phyloP scores from a whole-genome alignment of 92 coral and sea anemone genomes.

The Paramuricea clavata region DNA sequence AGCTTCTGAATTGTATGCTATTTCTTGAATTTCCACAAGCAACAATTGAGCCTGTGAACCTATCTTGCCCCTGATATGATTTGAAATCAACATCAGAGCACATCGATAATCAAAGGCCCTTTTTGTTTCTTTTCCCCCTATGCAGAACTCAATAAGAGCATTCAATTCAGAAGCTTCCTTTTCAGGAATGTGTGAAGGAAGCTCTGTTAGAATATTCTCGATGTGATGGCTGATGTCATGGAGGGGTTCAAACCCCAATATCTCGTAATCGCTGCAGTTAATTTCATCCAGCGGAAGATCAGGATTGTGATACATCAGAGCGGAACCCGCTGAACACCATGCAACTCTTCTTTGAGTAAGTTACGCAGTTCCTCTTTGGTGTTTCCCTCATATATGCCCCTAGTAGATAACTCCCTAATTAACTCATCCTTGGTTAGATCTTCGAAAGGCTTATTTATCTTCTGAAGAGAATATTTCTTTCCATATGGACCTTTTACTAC shows the following conservation, averaged over 20 bases:
- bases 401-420: slow-evolving; percentile 35
- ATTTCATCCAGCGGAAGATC: background rate
- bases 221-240: no score
- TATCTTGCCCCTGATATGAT: background rate
- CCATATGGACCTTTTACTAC: no score
- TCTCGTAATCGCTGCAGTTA: no score
- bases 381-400: slow-evolving; percentile 55
- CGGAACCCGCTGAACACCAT: slow-evolving; percentile 23
- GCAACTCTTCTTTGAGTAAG: no score
- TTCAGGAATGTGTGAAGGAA: background rate
- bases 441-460: no score
- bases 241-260: no score
- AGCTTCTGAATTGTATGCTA: background rate
- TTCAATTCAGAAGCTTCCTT: background rate
- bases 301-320: background rate
- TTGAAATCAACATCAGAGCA: background rate
- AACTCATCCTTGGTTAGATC: no score
- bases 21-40: slow-evolving; percentile 6
- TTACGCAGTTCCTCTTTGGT: slow-evolving; percentile 59
- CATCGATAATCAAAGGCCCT: slow-evolving; percentile 17
- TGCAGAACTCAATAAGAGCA: background rate
- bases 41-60: background rate
- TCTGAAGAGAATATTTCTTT: no score
- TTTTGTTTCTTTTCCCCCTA: slow-evolving; percentile 11
- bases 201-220: background rate